These are phyloP conservation scores for Ectemnius cavifrons DNA, from an alignment of 2,888 invertebrate genomes.

Conservation along the genomic window DNA sequence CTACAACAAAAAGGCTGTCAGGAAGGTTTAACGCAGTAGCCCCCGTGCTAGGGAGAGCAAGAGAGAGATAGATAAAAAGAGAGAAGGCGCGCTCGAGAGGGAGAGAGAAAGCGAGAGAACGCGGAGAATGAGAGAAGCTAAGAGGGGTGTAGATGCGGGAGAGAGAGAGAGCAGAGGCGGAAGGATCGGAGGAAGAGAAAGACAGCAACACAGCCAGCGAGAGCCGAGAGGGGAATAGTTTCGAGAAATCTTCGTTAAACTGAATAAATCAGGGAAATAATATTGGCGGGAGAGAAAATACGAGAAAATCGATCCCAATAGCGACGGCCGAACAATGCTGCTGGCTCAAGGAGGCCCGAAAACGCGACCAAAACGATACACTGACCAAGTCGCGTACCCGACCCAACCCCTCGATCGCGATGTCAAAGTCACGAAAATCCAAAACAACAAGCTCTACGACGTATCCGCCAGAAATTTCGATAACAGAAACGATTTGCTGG, in stretches of 20 bases:
- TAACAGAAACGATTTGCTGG: neutral
- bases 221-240: conserved; percentile 13
- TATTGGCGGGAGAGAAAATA: neutral
- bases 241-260: conserved; percentile 26
- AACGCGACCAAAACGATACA: neutral
- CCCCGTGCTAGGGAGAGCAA: conserved; percentile 23
- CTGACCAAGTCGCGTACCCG: conserved; percentile 11
- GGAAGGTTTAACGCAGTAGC: conserved; percentile 18
- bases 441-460: conserved; percentile 46
- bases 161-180: conserved; percentile 14
- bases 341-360: neutral
- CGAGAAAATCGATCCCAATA: neutral
- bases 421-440: conserved; percentile 54
- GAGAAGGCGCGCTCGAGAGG: conserved; percentile 1
- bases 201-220: conserved; percentile 16
- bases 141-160: conserved; percentile 13
- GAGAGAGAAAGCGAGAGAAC: neutral
- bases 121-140: conserved; percentile 11
- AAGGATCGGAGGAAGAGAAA: conserved; percentile 13
- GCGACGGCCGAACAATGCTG: neutral
- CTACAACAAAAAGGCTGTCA: conserved; percentile 48
- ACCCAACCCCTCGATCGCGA: conserved; percentile 50
- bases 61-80: neutral
- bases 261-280: conserved; percentile 8
- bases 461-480: neutral